Conservation (phyloP, 1,140 invertebrate genomes). For the Euwallacea fornicatus region DNA sequence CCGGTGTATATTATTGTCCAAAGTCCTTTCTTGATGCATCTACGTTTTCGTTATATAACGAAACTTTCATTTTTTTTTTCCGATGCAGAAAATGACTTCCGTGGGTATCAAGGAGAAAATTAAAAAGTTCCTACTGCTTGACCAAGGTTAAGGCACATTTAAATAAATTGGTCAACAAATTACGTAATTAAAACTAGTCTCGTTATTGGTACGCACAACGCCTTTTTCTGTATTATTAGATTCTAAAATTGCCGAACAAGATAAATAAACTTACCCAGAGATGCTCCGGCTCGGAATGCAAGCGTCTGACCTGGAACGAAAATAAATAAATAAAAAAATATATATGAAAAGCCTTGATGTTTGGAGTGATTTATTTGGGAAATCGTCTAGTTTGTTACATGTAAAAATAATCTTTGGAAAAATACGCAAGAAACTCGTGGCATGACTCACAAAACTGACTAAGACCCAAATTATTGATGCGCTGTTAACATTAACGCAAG, state of each 20-base stretch:
- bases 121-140: not conserved
- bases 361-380: not conserved
- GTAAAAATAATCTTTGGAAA: no score
- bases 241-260: no score
- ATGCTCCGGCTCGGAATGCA: constrained; percentile 9
- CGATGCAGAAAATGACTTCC: not conserved
- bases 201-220: no score
- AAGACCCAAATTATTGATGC: no score
- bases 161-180: not conserved
- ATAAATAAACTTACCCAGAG: constrained; percentile 34
- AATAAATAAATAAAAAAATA: not conserved
- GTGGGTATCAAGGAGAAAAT: constrained; percentile 5
- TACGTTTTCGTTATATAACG: no score
- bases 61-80: no score
- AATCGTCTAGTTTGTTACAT: not conserved
- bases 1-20: not conserved
- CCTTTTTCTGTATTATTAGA: no score
- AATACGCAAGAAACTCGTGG: no score
- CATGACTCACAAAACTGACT: no score
- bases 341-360: no score
- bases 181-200: not conserved
- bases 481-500: no score
- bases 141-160: not conserved
- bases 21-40: no score
- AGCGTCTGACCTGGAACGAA: constrained; percentile 20